Conservation (phyloP, 2,113 vertebrate genomes). For the Verasper variegatus region DNA sequence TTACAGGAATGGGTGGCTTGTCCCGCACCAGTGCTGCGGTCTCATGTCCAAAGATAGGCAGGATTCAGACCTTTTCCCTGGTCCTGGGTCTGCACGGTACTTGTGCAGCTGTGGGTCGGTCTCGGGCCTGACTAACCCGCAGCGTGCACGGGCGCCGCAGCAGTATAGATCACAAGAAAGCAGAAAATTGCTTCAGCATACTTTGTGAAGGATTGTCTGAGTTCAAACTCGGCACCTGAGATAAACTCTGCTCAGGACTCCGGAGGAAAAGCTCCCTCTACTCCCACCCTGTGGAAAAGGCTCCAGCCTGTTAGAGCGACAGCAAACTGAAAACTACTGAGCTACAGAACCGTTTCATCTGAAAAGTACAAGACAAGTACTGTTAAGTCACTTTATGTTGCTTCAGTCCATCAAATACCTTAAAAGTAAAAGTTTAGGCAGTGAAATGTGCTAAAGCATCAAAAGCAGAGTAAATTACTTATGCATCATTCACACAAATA, state of each 20-base stretch:
- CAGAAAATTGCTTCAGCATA: conserved; percentile 26
- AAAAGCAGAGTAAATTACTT: no score
- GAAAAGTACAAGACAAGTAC: no score
- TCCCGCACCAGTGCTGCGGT: conserved; percentile 16
- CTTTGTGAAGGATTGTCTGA: conserved; percentile 2
- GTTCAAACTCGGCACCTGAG: conserved; percentile 46
- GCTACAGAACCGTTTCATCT: no score
- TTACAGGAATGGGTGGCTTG: conserved; percentile 50
- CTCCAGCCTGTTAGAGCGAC: not conserved
- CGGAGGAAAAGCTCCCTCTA: conserved; percentile 44
- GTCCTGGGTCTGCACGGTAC: not conserved
- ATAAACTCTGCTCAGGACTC: conserved; percentile 9
- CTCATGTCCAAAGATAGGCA: conserved; percentile 39
- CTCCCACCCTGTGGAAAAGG: conserved; percentile 60
- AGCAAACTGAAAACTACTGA: not conserved
- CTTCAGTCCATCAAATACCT: no score
- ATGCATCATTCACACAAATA: no score
- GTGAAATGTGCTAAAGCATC: no score
- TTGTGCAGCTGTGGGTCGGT: no score
- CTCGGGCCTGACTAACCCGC: no score
- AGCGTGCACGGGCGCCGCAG: no score
- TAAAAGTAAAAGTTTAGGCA: no score
- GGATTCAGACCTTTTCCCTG: not conserved
- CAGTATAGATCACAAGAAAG: not conserved
- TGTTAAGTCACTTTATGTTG: no score